These are phyloP conservation scores for Trichonephila clavata DNA, from an alignment of 1,140 invertebrate genomes.

Conservation along the genomic window DNA sequence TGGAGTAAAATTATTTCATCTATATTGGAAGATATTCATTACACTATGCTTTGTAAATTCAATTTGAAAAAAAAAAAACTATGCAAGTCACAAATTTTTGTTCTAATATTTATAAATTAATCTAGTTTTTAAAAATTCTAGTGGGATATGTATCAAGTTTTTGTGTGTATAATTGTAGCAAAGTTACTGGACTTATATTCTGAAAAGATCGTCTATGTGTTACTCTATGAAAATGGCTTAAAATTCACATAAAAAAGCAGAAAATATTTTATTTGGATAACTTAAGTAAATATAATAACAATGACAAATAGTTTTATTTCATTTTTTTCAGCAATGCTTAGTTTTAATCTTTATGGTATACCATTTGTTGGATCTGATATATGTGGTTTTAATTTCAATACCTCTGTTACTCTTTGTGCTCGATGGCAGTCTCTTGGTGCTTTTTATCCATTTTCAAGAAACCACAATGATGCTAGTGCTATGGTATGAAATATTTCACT, in stretches of 20 bases:
- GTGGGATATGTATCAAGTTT: no score
- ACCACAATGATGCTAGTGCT: conserved; percentile 86
- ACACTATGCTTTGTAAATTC: conserved; percentile 81
- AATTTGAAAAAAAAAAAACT: neutral
- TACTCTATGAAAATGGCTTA: no score
- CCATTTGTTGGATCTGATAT: conserved; percentile 81
- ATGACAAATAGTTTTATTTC: no score
- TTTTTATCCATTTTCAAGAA: conserved; percentile 87
- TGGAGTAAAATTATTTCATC: conserved; percentile 79
- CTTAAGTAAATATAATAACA: neutral
- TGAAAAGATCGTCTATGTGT: no score
- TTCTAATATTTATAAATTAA: no score
- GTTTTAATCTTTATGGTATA: conserved; percentile 90
- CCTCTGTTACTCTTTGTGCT: conserved; percentile 85
- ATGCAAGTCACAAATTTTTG: neutral
- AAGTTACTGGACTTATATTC: no score
- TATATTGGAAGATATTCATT: conserved; percentile 82
- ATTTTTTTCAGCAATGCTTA: conserved; percentile 83
- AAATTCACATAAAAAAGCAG: neutral
- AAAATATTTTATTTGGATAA: neutral
- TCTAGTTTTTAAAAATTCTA: no score
- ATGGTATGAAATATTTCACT: neutral
- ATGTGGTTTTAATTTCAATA: conserved; percentile 81
- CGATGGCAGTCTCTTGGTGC: conserved; percentile 88
- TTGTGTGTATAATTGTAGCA: no score